Conservation (phyloP, 2,113 vertebrate species). For the Girardinichthys multiradiatus region DNA sequence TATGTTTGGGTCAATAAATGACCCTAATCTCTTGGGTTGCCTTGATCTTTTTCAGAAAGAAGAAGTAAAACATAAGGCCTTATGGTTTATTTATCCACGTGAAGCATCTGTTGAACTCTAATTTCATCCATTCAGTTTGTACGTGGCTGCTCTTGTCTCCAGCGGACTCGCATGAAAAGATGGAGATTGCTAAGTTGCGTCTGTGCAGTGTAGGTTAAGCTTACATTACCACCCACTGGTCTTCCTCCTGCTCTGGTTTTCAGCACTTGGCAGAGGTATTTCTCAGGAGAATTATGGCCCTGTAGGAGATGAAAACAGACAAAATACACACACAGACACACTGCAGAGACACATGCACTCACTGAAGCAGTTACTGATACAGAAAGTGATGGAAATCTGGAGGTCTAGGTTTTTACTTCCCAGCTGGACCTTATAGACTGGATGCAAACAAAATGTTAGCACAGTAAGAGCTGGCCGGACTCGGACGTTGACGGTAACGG, state of each 20-base stretch:
- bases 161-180: slow-evolving; percentile 5
- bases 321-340: background rate
- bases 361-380: background rate
- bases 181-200: slow-evolving; percentile 3
- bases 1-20: slow-evolving; percentile 12
- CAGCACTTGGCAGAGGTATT: slow-evolving; percentile 48
- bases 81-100: background rate
- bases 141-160: background rate
- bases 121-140: background rate
- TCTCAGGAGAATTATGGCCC: slow-evolving; percentile 43
- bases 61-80: background rate
- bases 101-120: no score
- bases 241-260: slow-evolving; percentile 67
- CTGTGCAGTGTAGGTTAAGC: slow-evolving; percentile 37
- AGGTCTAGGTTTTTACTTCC: background rate
- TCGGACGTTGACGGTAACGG: no score
- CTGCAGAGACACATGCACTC: background rate
- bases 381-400: background rate
- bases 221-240: slow-evolving; percentile 50
- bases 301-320: slow-evolving; percentile 8
- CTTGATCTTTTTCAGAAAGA: background rate
- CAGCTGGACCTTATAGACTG: no score
- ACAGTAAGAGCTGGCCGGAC: no score
- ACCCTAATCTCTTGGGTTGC: slow-evolving; percentile 5
- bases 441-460: no score